Evolutionary conservation across 2,113 vertebrate species (phyloP), one percentile per base, ranked within the genome.

Genomic region (Eurypyga helias): DNA sequence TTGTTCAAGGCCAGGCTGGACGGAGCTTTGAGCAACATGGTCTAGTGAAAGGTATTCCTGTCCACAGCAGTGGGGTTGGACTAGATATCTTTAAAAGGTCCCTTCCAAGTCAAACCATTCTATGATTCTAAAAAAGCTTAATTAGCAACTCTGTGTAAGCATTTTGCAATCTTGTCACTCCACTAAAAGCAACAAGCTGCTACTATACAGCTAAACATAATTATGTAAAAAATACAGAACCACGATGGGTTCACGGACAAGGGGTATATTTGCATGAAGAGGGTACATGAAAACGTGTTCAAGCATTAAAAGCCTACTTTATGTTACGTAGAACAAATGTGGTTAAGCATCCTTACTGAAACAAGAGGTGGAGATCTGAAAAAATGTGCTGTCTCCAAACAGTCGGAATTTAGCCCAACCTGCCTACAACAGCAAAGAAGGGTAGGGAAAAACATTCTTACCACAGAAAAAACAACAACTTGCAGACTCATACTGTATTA

Each of bases 1-100:
- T 7, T n/a, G 75, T 17, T 71, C 36, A 54, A 67, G 70, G 48
- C 2, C 48, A 76, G 70, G 61, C 0, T 9, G 60, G 65, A 2
- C 0, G 2, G 25, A 34, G 38, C 55, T 79, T 25, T 18, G 31
- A 34, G 34, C n/a, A 87, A 2, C 11, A 8, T 9, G 8, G 8
- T 2, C 15, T 7, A 16, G 25, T 33, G 26, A 2, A 24, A 82
- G 23, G 4, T 29, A 23, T 11, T 43, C 43, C 43, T 58, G 51
- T 6, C 28, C n/a, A 6, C 0, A 6, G 24, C 33, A 26, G 33
- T 14, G 41, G 17, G 4, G 4, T 9, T n/a, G 34, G 43, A 65
- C 49, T 5, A 20, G 7, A 19, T 20, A 46, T 34, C 21, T 57
- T 34, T 11, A 36, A 55, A 55, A 61, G 61, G 17, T 64, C 33